phyloP scores from a whole-genome alignment of 2,888 invertebrate genomes.

The Arge pagana region DNA sequence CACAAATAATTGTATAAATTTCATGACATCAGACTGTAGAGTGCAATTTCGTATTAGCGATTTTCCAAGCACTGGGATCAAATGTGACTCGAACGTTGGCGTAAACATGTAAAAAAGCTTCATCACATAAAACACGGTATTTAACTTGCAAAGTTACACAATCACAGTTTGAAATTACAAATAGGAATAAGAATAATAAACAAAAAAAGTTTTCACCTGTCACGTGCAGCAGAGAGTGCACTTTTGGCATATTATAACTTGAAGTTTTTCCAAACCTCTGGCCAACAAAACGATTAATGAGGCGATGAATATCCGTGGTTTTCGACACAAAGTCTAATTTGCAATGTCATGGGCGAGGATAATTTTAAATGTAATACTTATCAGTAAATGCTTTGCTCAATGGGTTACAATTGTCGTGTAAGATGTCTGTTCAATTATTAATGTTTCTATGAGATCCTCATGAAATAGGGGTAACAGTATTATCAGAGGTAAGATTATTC shows the following conservation, averaged over 20 bases:
- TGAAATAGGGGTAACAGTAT: too few species aligned
- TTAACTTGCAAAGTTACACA: conserved; percentile 10
- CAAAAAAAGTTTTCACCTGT: too few species aligned
- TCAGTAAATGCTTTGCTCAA: too few species aligned
- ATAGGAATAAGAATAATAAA: conserved; percentile 19
- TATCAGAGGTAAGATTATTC: too few species aligned
- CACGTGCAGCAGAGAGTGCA: too few species aligned
- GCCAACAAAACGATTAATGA: too few species aligned
- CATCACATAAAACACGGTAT: not conserved
- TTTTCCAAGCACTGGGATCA: conserved; percentile 3
- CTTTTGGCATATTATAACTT: too few species aligned
- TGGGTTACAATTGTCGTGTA: too few species aligned
- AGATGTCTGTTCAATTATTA: too few species aligned
- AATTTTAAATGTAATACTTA: not conserved
- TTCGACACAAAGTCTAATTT: not conserved
- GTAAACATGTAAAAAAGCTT: not conserved
- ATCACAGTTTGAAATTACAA: conserved; percentile 21
- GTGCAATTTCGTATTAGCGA: conserved; percentile 13
- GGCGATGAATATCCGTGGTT: conserved; percentile 4
- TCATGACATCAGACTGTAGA: conserved; percentile 11
- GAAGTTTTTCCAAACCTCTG: too few species aligned
- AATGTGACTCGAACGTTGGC: not conserved
- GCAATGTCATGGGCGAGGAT: not conserved
- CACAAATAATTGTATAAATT: conserved; percentile 3
- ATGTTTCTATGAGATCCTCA: too few species aligned